Conservation (phyloP, 2,888 invertebrate genomes). For the Hemithea aestivaria region DNA sequence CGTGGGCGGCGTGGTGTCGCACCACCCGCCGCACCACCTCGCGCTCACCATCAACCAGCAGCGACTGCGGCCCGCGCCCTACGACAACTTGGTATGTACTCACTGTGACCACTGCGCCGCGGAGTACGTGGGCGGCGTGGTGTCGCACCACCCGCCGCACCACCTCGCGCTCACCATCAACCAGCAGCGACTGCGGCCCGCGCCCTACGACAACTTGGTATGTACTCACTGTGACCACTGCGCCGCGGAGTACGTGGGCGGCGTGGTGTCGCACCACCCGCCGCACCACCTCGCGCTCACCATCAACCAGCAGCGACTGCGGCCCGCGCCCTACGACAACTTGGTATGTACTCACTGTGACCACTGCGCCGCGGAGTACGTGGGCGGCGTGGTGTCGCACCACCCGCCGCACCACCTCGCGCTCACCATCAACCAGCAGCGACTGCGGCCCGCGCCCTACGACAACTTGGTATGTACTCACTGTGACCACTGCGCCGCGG, state of each 20-base stretch:
- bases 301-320: too few species aligned
- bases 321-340: constrained; percentile 95
- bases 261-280: constrained; percentile 77
- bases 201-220: constrained; percentile 96
- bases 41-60: too few species aligned
- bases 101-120: constrained; percentile 84
- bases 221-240: constrained; percentile 85
- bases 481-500: too few species aligned
- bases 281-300: too few species aligned
- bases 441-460: constrained; percentile 86
- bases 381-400: constrained; percentile 75
- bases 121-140: constrained; percentile 70
- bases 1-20: constrained; percentile 75
- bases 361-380: constrained; percentile 78
- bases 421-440: constrained; percentile 95
- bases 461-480: constrained; percentile 35
- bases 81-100: constrained; percentile 96
- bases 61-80: constrained; percentile 93
- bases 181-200: too few species aligned
- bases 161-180: too few species aligned
- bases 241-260: constrained; percentile 72
- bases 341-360: constrained; percentile 90
- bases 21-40: constrained; percentile 71
- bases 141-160: constrained; percentile 69
- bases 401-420: constrained; percentile 86